Evolutionary conservation across 2,797 vertebrate species (phyloP).

Genomic region (Huso huso): DNA sequence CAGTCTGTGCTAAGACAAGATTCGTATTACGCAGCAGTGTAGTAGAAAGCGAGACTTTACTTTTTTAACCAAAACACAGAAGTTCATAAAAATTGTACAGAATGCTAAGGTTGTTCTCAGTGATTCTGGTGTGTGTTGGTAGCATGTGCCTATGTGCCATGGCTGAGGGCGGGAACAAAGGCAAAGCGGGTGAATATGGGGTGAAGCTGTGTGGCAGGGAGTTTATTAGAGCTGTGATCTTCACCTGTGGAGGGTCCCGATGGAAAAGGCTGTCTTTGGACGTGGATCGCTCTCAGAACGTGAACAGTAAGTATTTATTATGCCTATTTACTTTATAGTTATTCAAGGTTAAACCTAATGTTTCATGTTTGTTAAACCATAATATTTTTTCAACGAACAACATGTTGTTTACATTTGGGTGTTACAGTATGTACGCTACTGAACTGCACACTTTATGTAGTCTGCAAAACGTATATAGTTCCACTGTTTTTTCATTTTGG

Average conservation of each 20-base stretch:
- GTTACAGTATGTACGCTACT: too few species aligned
- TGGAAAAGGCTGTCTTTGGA: conserved; percentile 57
- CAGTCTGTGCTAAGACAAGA: too few species aligned
- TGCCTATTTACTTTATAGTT: too few species aligned
- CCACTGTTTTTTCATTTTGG: too few species aligned
- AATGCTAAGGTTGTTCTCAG: conserved; percentile 41
- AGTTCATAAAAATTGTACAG: conserved; percentile 3
- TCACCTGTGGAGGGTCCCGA: conserved; percentile 77
- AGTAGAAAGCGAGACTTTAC: too few species aligned
- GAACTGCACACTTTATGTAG: too few species aligned
- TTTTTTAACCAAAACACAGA: not conserved
- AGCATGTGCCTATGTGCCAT: conserved; percentile 32
- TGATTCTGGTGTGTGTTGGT: conserved; percentile 39
- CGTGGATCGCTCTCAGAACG: conserved; percentile 7
- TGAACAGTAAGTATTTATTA: conserved; percentile 25
- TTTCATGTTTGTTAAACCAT: too few species aligned
- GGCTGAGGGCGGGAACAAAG: conserved; percentile 35
- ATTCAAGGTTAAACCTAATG: too few species aligned
- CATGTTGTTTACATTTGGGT: too few species aligned
- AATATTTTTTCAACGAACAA: too few species aligned
- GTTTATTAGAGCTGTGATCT: conserved; percentile 81
- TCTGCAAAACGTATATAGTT: too few species aligned
- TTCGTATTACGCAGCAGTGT: too few species aligned
- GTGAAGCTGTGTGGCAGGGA: conserved; percentile 78
- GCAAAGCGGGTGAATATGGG: conserved; percentile 51